Evolutionary conservation across 2,113 vertebrate genomes (phyloP), one percentile per base, ranked within the genome.

Genomic region (Grammomys surdaster): DNA sequence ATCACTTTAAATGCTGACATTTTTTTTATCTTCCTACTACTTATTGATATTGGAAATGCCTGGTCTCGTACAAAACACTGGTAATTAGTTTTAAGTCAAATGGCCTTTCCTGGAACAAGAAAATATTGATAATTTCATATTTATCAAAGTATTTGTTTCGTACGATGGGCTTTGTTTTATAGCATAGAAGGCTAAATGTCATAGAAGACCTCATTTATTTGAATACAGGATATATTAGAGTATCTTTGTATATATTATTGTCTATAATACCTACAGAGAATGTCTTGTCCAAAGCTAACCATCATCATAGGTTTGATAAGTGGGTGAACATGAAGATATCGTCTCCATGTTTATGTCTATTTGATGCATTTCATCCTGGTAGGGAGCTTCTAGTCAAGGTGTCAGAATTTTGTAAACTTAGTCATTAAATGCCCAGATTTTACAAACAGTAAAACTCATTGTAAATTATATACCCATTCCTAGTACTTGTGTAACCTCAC

Each of bases 41-140:
- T 60, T 91, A 36, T 69, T 51, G 5, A 28, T 88, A 33, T 31
- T 75, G 75, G 46, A 89, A 89, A 88, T 67, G 6, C 17, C 22
- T 8, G n/a, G 77, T 91, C 72, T 92, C 36, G 56, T 96, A 72
- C 54, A 86, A 89, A 93, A 73, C 63, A 5, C 13, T 86, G 11
- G 24, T 36, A 63, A 51, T 85, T 84, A 72, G 91, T 87, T 82
- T 63, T 43, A 84, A 60, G 20, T 84, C 89, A 31, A 86, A 54
- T 72, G 43, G 0, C 56, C 36, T 80, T 94, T 91, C 46, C 63
- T 88, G 36, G 46, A 87, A 43, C 1, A 54, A 76, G 26, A 88
- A 91, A 65, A 91, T 51, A 0, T 56, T 90, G 12, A 20, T 82
- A 84, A 92, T 54, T 60, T 96, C 4, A 46, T n/a, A n/a, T 92